These are phyloP conservation scores for Pelosia muscerda DNA, from an alignment of 2,888 invertebrate genomes.

Conservation along the genomic window DNA sequence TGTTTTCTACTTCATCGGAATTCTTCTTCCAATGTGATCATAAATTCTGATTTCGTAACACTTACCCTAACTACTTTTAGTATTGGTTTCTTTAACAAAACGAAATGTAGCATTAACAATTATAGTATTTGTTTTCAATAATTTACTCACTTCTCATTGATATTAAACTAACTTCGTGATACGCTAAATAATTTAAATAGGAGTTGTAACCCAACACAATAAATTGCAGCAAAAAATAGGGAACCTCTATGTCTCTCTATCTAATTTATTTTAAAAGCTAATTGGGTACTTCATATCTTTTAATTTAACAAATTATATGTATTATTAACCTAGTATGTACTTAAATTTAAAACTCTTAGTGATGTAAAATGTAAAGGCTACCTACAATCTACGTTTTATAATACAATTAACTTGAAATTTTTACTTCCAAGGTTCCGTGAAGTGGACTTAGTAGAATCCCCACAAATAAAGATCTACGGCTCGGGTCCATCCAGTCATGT, in stretches of 20 bases:
- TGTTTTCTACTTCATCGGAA: background rate
- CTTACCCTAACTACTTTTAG: background rate
- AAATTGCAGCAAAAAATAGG: no score
- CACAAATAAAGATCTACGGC: conserved; percentile 88
- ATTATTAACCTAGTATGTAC: background rate
- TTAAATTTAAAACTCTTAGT: background rate
- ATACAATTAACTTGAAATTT: background rate
- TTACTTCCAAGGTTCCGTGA: conserved; percentile 77
- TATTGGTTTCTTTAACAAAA: background rate
- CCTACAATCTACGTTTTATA: background rate
- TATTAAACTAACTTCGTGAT: no score
- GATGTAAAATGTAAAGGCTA: background rate
- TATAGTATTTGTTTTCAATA: background rate
- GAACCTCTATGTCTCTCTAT: no score
- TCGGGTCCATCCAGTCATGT: conserved; percentile 91
- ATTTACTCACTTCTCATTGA: no score
- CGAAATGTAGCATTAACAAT: no score
- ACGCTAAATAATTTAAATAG: no score
- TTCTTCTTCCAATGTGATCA: background rate
- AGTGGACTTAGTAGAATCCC: conserved; percentile 84
- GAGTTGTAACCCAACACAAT: no score
- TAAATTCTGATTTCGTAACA: background rate
- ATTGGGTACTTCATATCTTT: no score
- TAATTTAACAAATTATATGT: background rate
- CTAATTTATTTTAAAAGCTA: no score